Evolutionary conservation across 2,888 invertebrate species (phyloP).

Genomic region (Hyles lineata): DNA sequence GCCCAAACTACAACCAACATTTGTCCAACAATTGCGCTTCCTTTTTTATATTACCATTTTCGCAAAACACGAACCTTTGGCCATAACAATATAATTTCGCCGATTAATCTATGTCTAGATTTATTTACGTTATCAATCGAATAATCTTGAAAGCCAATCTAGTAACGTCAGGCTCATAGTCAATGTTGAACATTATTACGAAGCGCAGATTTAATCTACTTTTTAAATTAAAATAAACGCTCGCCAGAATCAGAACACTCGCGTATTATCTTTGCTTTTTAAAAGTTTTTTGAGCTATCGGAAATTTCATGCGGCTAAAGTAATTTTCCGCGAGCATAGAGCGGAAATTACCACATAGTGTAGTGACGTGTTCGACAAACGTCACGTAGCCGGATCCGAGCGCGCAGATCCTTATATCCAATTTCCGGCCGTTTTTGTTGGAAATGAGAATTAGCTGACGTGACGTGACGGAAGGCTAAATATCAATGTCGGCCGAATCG

Average conservation of each 20-base stretch:
- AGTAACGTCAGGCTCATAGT: background rate
- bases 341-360: slow-evolving; percentile 85
- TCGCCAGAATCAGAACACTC: background rate
- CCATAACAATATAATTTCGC: no score
- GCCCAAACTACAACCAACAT: slow-evolving; percentile 9
- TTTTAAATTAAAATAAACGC: slow-evolving; percentile 28
- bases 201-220: slow-evolving; percentile 1
- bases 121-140: background rate
- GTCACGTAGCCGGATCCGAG: slow-evolving; percentile 82
- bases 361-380: slow-evolving; percentile 84
- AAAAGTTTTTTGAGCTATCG: slow-evolving; percentile 73
- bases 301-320: slow-evolving; percentile 83
- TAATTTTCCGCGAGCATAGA: slow-evolving; percentile 82
- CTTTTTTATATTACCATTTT: background rate
- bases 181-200: background rate
- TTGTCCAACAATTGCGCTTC: slow-evolving; percentile 5
- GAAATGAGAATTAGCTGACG: slow-evolving; percentile 83
- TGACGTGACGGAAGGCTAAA: slow-evolving; percentile 79
- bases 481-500: slow-evolving; percentile 71
- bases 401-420: slow-evolving; percentile 84
- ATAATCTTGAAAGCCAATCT: background rate
- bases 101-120: no score
- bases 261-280: slow-evolving; percentile 61
- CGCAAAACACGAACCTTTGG: no score
- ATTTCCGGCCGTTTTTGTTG: slow-evolving; percentile 84